These are phyloP conservation scores for Peromyscus polionotus DNA, from an alignment of 2,113 vertebrate species.

Conservation along the genomic window DNA sequence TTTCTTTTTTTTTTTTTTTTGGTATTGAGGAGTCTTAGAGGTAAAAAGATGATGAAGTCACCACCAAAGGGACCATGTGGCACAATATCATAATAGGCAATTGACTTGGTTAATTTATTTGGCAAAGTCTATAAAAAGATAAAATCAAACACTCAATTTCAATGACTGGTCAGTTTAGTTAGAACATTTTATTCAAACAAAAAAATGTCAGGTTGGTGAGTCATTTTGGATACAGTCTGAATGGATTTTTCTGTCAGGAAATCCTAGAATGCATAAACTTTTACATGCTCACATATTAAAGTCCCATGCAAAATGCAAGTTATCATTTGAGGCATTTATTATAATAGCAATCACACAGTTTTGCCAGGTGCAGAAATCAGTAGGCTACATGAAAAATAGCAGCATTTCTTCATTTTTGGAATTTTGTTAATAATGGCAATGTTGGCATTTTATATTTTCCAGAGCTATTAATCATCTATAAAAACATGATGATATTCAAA, in stretches of 20 bases:
- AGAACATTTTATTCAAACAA: conserved; percentile 33
- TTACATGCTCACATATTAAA: neutral
- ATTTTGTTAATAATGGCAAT: conserved; percentile 84
- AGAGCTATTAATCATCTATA: conserved; percentile 89
- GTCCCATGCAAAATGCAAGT: conserved; percentile 27
- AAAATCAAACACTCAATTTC: neutral
- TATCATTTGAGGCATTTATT: neutral
- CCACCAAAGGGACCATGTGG: neutral
- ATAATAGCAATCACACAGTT: neutral
- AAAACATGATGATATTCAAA: conserved; percentile 90
- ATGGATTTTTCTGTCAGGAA: neutral
- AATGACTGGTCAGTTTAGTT: neutral
- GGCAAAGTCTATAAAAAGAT: conserved; percentile 17
- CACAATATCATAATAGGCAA: neutral
- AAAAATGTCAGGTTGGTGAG: neutral
- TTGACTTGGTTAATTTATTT: neutral
- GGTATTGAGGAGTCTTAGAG: neutral
- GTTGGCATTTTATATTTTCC: conserved; percentile 85
- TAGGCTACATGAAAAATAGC: conserved; percentile 20
- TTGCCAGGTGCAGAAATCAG: conserved; percentile 53
- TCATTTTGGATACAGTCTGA: neutral
- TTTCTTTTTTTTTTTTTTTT: neutral
- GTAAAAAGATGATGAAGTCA: neutral
- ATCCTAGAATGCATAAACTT: neutral
- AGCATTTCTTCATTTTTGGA: conserved; percentile 84